phyloP scores from a whole-genome alignment of 2,888 invertebrate genomes.

The Junonia oenone region DNA sequence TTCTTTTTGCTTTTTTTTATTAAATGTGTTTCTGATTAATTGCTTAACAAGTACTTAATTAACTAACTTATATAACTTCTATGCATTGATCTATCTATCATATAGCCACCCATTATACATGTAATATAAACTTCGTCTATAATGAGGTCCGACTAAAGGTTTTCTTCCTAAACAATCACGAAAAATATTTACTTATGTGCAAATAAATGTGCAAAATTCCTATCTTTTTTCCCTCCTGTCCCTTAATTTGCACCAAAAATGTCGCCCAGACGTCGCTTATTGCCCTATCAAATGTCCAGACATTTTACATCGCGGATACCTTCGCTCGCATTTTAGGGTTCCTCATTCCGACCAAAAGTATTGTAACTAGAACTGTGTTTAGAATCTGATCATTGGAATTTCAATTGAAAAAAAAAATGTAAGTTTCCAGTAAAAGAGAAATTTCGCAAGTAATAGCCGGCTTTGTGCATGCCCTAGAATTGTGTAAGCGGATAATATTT shows the following conservation, averaged over 20 bases:
- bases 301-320: conserved; percentile 54
- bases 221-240: conserved; percentile 17
- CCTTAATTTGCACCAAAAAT: conserved; percentile 35
- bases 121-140: background rate
- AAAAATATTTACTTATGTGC: conserved; percentile 19
- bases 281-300: conserved; percentile 51
- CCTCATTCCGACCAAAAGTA: background rate
- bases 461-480: background rate
- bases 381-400: background rate
- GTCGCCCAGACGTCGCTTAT: conserved; percentile 31
- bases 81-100: background rate
- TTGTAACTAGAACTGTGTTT: background rate
- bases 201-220: conserved; percentile 27
- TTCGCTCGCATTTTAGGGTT: conserved; percentile 35
- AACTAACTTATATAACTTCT: background rate
- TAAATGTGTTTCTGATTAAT: background rate
- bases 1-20: background rate
- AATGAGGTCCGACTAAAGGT: background rate
- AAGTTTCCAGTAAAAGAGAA: background rate
- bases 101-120: too few relatives aligned
- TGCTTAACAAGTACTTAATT: background rate
- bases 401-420: background rate
- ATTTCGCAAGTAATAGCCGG: background rate
- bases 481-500: background rate
- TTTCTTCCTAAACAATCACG: conserved; percentile 7